Base-by-base conservation (phyloP, 2,888 invertebrate species). In the Sarcophaga rosellei region DNA sequence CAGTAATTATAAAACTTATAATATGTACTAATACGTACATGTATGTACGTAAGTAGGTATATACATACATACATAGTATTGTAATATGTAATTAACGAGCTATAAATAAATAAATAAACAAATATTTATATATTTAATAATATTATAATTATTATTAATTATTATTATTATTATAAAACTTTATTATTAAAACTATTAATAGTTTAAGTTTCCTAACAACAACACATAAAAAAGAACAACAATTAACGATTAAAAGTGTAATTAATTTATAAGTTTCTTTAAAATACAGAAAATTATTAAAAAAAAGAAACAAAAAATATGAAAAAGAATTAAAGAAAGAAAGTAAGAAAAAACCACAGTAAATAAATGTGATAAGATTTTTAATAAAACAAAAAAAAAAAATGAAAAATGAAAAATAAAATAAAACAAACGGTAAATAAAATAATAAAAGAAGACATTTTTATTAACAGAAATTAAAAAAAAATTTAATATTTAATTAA, bases 311-410 rank as follows among this genome's bases (percentile, higher is more conserved):
- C 20, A 65, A 77, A 45, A 69, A 17, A 35, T 35, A 35, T 35
- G 35, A 35, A 35, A 35, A 35, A 6, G 23, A 6, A 35, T 35
- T 35, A 35, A 35, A 6, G 35, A 35, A 35, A 35, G 35, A 44
- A 69, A 47, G 23, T 69, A 69, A 69, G 62, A 62, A 69, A 78
- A 65, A 69, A 78, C 69, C 78, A 86, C 86, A 86, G 86, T 86
- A 86, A 86, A 84, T 86, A 86, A 86, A 86, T 86, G 86, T 86
- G 86, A 86, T 86, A 86, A 86, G 86, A 86, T 86, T 86, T 86
- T 86, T 86, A 86, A 84, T 84, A 86, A 86, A 73, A 86, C 81
- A 84, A 10, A 70, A 57, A 79, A n/a, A n/a, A n/a, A n/a, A n/a
- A n/a, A n/a, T n/a, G 61, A 81, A 25, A 23, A 23, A 23, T 23